phyloP scores from a whole-genome alignment of 2,797 vertebrate species.

The Amphiprion clarkii region DNA sequence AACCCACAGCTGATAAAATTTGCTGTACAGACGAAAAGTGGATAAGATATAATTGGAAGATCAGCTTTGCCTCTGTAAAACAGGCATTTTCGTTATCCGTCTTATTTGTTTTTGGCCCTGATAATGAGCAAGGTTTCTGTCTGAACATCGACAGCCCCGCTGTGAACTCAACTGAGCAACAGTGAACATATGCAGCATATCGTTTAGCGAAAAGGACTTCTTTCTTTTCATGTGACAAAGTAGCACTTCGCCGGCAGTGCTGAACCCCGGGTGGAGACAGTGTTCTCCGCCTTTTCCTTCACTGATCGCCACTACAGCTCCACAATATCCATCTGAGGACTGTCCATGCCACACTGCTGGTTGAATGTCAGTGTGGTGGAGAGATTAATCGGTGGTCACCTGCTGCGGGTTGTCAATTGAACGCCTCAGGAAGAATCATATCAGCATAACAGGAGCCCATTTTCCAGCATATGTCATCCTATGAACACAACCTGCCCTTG shows the following conservation, averaged over 20 bases:
- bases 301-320: constrained; percentile 32
- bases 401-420: constrained; percentile 76
- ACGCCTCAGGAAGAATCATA: constrained; percentile 64
- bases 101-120: constrained; percentile 40
- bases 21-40: constrained; percentile 40
- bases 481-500: constrained; percentile 66
- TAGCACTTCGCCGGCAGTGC: not conserved
- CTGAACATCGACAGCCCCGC: constrained; percentile 3
- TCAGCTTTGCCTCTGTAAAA: constrained; percentile 47
- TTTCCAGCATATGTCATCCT: constrained; percentile 73
- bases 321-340: constrained; percentile 51
- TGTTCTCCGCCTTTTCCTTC: constrained; percentile 39
- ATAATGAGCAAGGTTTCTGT: constrained; percentile 42
- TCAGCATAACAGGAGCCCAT: constrained; percentile 72
- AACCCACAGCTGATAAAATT: constrained; percentile 51
- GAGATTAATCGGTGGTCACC: constrained; percentile 77
- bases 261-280: constrained; percentile 36
- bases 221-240: constrained; percentile 14
- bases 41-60: constrained; percentile 63
- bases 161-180: constrained; percentile 36
- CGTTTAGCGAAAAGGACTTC: not conserved
- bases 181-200: constrained; percentile 17
- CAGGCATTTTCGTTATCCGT: constrained; percentile 16
- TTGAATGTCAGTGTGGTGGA: constrained; percentile 61
- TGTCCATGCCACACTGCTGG: constrained; percentile 39